Evolutionary conservation across 2,113 vertebrate species (phyloP), one percentile per base, ranked within the genome.

Genomic region (Grammomys surdaster): DNA sequence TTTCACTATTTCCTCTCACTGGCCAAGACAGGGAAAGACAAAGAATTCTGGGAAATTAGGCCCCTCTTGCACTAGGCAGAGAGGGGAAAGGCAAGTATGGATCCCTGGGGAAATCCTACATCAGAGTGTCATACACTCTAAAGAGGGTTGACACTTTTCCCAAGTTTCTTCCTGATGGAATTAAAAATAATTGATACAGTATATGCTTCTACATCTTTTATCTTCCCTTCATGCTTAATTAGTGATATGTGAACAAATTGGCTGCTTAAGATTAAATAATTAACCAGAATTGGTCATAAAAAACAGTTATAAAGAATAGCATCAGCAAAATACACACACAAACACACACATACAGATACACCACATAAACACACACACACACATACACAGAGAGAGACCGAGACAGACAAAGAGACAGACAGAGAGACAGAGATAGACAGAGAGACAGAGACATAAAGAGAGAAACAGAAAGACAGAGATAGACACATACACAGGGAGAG

Each of bases 181-280:
- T 70, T 94, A 60, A 92, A 93, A 91, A 67, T 36, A 91, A 86
- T 77, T 14, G 89, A 46, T 9, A 93, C 43, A 72, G 22, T 94
- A 36, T 24, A 86, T 73, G 48, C 20, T 12, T 88, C 16, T 87
- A 26, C 26, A 36, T 51, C 48, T 96, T 97, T 91, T 77, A 77
- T 90, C 78, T 91, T 56, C 40, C 54, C 67, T 36, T 90, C 20
- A 65, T 46, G 60, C 82, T 96, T 96, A 89, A 95, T 94, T 94
- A 95, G 54, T 94, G 54, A 86, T 76, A 46, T 65, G n/a, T 78
- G 72, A 77, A 72, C 8, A 93, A 56, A 26, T 36, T 73, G 69
- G 48, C 40, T 82, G 76, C 54, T 88, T 88, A 86, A 88, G 65
- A 91, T 92, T 31, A 94, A 96, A 94, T 76, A 88, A 92, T 87